Base-by-base conservation (phyloP, 1,140 invertebrate genomes). In the Drosophila lacteicornis region DNA sequence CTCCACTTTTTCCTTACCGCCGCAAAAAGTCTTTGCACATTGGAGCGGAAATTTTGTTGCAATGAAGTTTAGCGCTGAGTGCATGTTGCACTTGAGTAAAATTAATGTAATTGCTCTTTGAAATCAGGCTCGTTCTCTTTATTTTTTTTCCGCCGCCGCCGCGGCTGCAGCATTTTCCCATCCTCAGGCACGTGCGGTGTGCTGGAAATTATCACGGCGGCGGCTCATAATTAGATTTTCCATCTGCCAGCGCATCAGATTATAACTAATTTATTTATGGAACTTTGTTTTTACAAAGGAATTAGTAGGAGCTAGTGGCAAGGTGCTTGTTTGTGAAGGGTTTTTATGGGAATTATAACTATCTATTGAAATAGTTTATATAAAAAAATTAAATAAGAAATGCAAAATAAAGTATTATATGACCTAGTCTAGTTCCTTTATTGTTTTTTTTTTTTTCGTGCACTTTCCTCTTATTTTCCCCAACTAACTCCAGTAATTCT, bases 41-140 rank as follows among this genome's bases (percentile, higher is more conserved):
- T 77, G 61, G 43, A 57, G 80, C 80, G 50, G 69, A 82, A 88
- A 88, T 86, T 83, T 78, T 75, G 75, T 87, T 51, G 79, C 79
- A 87, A 80, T 71, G 61, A 69, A 80, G 71, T 87, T 87, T 74
- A 70, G 53, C 67, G 75, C 66, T 75, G 70, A 82, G 80, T 78
- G 75, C 75, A 55, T 79, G 75, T 63, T 79, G 75, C 66, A 71
- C 76, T 78, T 79, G 57, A 69, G 57, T 40, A 79, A 79, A 79
- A 79, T 79, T 71, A 78, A 79, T 79, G 76, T 79, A 79, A 79
- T 79, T 79, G 58, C 66, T 63, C 66, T 63, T 53, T 79, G 58
- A 71, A 79, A 71, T 79, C 67, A 51, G 67, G 67, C 27, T 59
- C 38, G 38, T 38, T 2, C 46, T 8, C 13, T 12, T 73, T 59